These are phyloP conservation scores for Himantopus leucocephalus DNA, from an alignment of 2,113 vertebrate species.

Conservation along the genomic window DNA sequence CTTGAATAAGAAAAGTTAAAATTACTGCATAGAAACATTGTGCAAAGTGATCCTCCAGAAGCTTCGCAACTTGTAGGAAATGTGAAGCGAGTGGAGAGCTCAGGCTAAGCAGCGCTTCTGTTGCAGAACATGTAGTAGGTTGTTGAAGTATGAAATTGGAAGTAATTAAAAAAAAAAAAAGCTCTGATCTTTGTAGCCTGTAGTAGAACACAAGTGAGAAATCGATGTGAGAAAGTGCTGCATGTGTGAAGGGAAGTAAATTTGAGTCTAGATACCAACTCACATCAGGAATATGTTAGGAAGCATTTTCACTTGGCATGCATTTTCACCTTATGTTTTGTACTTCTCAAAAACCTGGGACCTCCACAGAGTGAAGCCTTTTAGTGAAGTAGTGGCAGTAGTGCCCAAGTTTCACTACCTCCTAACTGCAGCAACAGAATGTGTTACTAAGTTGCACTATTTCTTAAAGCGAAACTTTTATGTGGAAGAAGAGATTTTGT, in stretches of 20 bases:
- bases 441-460: not conserved
- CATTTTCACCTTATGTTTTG: conserved; percentile 40
- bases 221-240: conserved; percentile 45
- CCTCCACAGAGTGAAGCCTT: not conserved
- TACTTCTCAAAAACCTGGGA: conserved; percentile 25
- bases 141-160: not conserved
- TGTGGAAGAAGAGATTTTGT: not conserved
- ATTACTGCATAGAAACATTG: not conserved
- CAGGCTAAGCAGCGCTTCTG: not conserved
- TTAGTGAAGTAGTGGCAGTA: conserved; percentile 1
- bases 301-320: conserved; percentile 42
- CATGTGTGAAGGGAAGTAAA: conserved; percentile 46
- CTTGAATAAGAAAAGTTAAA: not conserved
- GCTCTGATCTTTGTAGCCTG: conserved; percentile 46
- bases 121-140: conserved; percentile 8
- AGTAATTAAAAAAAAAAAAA: not conserved
- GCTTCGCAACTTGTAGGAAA: not conserved
- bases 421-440: not conserved
- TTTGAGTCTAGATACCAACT: conserved; percentile 47
- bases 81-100: not conserved
- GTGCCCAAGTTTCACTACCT: conserved; percentile 53
- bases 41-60: not conserved
- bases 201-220: conserved; percentile 46
- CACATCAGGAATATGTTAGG: conserved; percentile 47
- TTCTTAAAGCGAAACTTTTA: conserved; percentile 42